Conservation (phyloP, 2,888 invertebrate species). For the Zaprionus bogoriensis region DNA sequence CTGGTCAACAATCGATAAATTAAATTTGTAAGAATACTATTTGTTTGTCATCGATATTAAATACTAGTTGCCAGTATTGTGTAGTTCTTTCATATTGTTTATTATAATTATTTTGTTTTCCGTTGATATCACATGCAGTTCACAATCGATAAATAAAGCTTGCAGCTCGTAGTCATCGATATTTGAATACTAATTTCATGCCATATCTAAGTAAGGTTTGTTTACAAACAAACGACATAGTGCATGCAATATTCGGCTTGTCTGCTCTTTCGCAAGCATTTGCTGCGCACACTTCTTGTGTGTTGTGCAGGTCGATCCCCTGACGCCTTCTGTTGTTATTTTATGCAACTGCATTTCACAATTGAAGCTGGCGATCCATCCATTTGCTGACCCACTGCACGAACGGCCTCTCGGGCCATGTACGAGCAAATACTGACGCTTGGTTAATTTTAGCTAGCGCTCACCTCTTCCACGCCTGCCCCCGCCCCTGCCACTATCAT, state of each 20-base stretch:
- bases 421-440: slow-evolving; percentile 41
- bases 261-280: neutral
- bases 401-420: slow-evolving; percentile 33
- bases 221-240: too few species aligned
- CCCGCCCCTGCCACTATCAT: slow-evolving; percentile 26
- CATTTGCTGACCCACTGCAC: slow-evolving; percentile 60
- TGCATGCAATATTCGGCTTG: slow-evolving; percentile 2
- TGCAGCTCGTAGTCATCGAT: too few species aligned
- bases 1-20: too few species aligned
- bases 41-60: too few species aligned
- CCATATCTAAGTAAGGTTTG: too few species aligned
- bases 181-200: too few species aligned
- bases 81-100: too few species aligned
- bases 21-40: too few species aligned
- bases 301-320: slow-evolving; percentile 50
- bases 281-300: slow-evolving; percentile 22
- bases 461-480: neutral
- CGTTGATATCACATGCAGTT: too few species aligned
- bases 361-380: slow-evolving; percentile 30
- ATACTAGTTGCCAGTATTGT: too few species aligned
- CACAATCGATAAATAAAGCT: too few species aligned
- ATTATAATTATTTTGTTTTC: too few species aligned
- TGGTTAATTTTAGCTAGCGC: slow-evolving; percentile 39
- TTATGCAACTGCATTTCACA: slow-evolving; percentile 45
- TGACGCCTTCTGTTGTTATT: slow-evolving; percentile 50